Evolutionary conservation across 1,140 invertebrate species (phyloP), one percentile per base, ranked within the genome.

Genomic region (Brachionus calyciflorus): DNA sequence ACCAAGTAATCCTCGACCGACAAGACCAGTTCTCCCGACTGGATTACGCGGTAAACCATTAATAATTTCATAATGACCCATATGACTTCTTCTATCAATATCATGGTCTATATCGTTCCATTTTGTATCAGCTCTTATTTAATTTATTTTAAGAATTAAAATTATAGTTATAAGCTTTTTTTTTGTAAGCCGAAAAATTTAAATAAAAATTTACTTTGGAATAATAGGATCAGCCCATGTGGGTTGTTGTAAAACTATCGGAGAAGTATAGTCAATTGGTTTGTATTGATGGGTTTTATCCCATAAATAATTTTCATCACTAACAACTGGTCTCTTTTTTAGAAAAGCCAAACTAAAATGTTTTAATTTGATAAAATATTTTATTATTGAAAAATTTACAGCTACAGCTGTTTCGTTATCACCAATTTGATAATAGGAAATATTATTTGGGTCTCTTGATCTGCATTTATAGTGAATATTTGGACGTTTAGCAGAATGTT

Each of bases 161-260:
- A n/a, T n/a, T n/a, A n/a, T n/a, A n/a, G n/a, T n/a, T n/a, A n/a
- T n/a, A n/a, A n/a, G n/a, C n/a, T n/a, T n/a, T n/a, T n/a, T n/a
- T n/a, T n/a, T n/a, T n/a, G n/a, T 53, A 14, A 28, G 53, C n/a
- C 24, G 19, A 69, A 44, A 28, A 17, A 48, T 48, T 69, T 12
- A 14, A n/a, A 44, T 2, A n/a, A 69, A 28, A 41, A 76, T 12
- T 76, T 44, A 53, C 51, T 21, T 28, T 26, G 73, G 73, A 37
- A 91, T 87, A 51, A 91, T 87, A 19, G 87, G 87, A 88, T 98
- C 95, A 24, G 94, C 92, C 91, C 92, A 97, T 5, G 78, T 78
- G 26, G 89, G 87, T 87, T 89, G 44, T 17, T 44, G 60, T 21
- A 84, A 76, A 41, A 92, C 82, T 10, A 76, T 81, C 19, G 87